phyloP scores from a whole-genome alignment of 2,113 vertebrate species.

The Mirza zaza region DNA sequence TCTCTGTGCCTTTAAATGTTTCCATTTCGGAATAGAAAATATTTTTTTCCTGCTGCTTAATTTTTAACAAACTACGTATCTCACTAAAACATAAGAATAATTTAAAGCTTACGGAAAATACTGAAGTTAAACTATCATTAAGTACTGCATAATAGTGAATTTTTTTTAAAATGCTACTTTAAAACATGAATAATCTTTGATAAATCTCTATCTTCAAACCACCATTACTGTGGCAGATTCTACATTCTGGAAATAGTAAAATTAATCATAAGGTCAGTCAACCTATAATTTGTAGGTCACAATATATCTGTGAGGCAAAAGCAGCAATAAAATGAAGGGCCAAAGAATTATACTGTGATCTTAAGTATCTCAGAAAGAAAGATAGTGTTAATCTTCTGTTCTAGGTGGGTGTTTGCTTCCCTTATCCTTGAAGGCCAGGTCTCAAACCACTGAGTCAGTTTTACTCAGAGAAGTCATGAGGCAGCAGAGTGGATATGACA shows the following conservation, averaged over 20 bases:
- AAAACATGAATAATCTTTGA: background rate
- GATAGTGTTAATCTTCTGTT: background rate
- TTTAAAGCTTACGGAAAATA: conserved; percentile 32
- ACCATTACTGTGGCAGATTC: background rate
- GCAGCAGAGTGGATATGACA: conserved; percentile 56
- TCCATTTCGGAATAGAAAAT: conserved; percentile 2
- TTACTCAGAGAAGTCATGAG: conserved; percentile 36
- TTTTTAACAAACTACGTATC: conserved; percentile 32
- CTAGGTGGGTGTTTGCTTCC: background rate
- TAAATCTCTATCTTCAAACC: background rate
- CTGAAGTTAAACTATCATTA: background rate
- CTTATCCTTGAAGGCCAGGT: background rate
- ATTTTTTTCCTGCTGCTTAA: background rate
- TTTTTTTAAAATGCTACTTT: conserved; percentile 10
- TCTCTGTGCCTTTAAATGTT: conserved; percentile 26
- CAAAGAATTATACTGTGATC: background rate
- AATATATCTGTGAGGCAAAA: conserved; percentile 9
- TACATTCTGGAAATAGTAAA: conserved; percentile 36
- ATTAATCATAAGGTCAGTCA: conserved; percentile 2
- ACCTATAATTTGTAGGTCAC: background rate
- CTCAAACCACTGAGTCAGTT: conserved; percentile 66
- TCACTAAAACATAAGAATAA: conserved; percentile 54
- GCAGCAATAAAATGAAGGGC: background rate
- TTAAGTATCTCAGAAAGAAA: background rate
- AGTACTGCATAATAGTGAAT: background rate